Conservation (phyloP, 2,113 vertebrate genomes). For the Paralichthys olivaceus region DNA sequence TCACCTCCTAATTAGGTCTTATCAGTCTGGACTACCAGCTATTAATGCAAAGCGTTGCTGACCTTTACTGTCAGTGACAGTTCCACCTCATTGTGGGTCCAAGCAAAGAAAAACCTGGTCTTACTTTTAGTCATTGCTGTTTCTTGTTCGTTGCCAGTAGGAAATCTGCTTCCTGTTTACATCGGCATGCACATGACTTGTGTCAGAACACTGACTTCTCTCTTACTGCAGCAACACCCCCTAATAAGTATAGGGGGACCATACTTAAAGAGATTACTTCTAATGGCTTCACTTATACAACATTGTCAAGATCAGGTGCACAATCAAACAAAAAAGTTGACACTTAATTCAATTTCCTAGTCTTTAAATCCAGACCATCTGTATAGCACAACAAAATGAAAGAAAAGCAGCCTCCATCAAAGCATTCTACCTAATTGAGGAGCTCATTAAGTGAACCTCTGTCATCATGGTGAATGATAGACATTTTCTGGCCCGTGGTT, state of each 20-base stretch:
- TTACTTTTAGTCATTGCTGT: background rate
- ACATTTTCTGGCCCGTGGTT: conserved; percentile 23
- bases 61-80: too few relatives aligned
- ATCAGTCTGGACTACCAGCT: background rate
- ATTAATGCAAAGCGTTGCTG: too few relatives aligned
- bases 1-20: too few relatives aligned
- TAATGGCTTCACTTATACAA: background rate
- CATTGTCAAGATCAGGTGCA: background rate
- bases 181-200: background rate
- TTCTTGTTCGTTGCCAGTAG: background rate
- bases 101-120: too few relatives aligned
- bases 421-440: background rate
- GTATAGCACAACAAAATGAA: background rate
- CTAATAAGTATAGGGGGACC: background rate
- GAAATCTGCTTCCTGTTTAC: background rate
- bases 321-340: too few relatives aligned
- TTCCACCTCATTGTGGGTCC: too few relatives aligned
- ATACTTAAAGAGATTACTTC: background rate
- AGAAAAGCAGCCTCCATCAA: background rate
- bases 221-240: background rate
- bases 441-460: conserved; percentile 49
- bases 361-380: background rate
- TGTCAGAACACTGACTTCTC: background rate
- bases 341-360: background rate
- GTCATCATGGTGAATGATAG: conserved; percentile 53